These are phyloP conservation scores for Xiphophorus couchianus DNA, from an alignment of 2,113 vertebrate genomes.

Conservation along the genomic window DNA sequence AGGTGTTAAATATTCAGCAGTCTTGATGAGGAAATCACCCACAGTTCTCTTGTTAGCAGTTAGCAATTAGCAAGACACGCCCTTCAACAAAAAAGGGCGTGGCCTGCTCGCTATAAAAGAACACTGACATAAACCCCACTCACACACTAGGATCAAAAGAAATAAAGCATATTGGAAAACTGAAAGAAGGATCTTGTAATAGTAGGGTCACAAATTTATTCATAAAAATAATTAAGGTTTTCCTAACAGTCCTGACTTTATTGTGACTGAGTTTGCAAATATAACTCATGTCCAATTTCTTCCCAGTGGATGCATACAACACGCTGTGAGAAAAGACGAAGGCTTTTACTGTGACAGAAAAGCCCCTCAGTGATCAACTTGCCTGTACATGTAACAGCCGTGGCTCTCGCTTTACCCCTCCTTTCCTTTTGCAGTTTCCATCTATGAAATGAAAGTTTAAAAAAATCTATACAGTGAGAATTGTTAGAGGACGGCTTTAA, in stretches of 20 bases:
- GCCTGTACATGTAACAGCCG: slow-evolving; percentile 53
- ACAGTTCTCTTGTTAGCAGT: no score
- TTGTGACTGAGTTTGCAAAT: slow-evolving; percentile 12
- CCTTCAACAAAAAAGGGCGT: no score
- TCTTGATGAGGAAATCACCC: no score
- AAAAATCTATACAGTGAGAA: slow-evolving; percentile 72
- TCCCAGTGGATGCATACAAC: slow-evolving; percentile 28
- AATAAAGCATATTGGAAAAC: no score
- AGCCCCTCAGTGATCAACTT: slow-evolving; percentile 40
- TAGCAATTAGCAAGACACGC: no score
- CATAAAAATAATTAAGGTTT: no score
- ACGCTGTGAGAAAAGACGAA: slow-evolving; percentile 37
- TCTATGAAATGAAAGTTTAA: slow-evolving; percentile 66
- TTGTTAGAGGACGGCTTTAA: slow-evolving; percentile 41
- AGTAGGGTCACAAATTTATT: no score
- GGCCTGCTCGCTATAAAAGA: no score
- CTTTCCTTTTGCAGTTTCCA: slow-evolving; percentile 50
- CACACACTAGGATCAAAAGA: no score
- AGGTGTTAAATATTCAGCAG: no score
- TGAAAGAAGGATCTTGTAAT: no score
- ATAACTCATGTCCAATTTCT: slow-evolving; percentile 33
- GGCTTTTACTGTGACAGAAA: slow-evolving; percentile 49
- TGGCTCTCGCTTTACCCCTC: slow-evolving; percentile 25
- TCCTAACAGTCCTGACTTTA: slow-evolving; percentile 17
- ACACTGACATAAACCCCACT: no score